A percentile compares a stretch with the other conserved stretches of the same genome.
Evolutionary conservation across 2,888 invertebrate species (phyloP).

Genomic region (Trachelus tabidus): DNA sequence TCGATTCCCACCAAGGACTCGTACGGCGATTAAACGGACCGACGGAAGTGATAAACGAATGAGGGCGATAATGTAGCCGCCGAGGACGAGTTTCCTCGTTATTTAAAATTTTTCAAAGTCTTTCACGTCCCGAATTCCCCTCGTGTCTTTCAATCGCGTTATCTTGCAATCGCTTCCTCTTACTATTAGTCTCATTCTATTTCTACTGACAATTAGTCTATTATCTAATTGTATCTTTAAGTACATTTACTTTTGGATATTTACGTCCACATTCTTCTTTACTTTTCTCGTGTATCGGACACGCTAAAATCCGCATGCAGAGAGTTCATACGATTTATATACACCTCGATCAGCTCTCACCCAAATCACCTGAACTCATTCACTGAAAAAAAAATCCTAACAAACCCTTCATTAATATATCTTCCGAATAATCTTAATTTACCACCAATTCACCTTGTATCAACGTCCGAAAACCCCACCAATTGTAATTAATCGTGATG

Average conservation of each 20-base stretch:
- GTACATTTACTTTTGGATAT: background rate
- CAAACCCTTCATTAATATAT: constrained; percentile 19
- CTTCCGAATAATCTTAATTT: background rate
- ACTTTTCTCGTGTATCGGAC: constrained; percentile 48
- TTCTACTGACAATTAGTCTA: background rate
- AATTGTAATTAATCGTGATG: constrained; percentile 48
- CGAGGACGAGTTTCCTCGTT: background rate
- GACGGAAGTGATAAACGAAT: constrained; percentile 1
- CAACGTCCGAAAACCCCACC: constrained; percentile 38
- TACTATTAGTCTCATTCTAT: background rate
- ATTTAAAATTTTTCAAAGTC: background rate
- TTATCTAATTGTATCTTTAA: background rate
- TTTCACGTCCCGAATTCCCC: constrained; percentile 39
- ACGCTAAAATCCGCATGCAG: constrained; percentile 54
- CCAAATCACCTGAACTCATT: background rate
- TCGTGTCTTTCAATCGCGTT: constrained; percentile 53
- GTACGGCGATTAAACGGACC: background rate
- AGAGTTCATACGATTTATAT: background rate
- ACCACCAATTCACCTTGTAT: background rate
- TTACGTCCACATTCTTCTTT: constrained; percentile 22
- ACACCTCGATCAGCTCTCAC: background rate
- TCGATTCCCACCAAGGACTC: background rate
- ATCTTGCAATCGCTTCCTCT: constrained; percentile 47
- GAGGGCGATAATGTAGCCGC: background rate
- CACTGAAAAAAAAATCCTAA: constrained; percentile 18